Percentiles rank a stretch among this genome's conserved stretches.
These are phyloP conservation scores for Lanius collurio DNA, from an alignment of 2,113 vertebrate species.

Conservation along the genomic window DNA sequence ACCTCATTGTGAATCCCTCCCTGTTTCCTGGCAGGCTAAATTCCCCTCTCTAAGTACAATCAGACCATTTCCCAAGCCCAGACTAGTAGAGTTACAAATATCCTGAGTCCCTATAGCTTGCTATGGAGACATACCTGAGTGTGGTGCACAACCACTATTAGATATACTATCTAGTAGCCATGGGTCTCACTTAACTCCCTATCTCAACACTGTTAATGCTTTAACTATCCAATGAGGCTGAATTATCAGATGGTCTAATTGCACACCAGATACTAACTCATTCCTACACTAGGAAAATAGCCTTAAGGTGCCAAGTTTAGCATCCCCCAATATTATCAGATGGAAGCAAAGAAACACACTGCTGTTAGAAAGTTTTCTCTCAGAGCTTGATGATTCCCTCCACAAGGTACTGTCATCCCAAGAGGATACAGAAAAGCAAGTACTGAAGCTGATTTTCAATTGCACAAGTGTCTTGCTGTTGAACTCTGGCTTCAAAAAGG, in stretches of 20 bases:
- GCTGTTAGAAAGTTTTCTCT: not conserved
- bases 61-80: not conserved
- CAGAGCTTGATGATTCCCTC: not conserved
- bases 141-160: not conserved
- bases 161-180: not conserved
- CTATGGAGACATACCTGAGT: not conserved
- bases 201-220: not conserved
- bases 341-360: not conserved
- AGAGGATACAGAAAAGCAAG: not conserved
- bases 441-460: not conserved
- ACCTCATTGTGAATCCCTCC: not conserved
- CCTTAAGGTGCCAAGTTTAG: not conserved
- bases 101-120: not conserved
- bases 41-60: not conserved
- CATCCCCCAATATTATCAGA: not conserved
- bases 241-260: not conserved
- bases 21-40: not conserved
- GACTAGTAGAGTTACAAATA: not conserved
- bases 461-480: not conserved
- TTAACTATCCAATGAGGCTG: not conserved
- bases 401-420: not conserved
- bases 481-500: not conserved
- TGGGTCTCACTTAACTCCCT: not conserved
- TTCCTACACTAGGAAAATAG: not conserved
- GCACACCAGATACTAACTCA: not conserved